Evolutionary conservation across 2,113 vertebrate genomes (phyloP).

Genomic region (Scomber scombrus): DNA sequence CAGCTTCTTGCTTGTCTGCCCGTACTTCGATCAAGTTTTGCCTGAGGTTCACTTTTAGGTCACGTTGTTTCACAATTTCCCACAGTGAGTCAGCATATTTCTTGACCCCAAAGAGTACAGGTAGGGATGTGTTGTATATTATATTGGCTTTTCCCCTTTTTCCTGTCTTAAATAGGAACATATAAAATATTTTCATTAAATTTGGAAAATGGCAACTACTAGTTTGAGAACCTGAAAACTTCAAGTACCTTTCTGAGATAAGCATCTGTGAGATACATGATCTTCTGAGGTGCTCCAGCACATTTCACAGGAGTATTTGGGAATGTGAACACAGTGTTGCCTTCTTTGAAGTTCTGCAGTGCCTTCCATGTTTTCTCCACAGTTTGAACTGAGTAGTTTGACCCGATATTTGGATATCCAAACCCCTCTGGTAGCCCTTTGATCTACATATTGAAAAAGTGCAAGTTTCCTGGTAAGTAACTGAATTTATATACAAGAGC

Average conservation of each 20-base stretch:
- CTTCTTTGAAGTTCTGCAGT: constrained; percentile 92
- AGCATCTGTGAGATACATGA: constrained; percentile 96
- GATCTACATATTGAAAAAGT: constrained; percentile 83
- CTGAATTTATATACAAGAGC: neutral
- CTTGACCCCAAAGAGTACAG: neutral
- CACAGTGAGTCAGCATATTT: neutral
- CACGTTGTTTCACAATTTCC: constrained; percentile 58
- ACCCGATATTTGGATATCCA: constrained; percentile 92
- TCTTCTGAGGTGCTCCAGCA: constrained; percentile 97
- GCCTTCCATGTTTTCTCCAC: constrained; percentile 97
- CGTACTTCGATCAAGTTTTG: constrained; percentile 93
- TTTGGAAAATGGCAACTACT: neutral
- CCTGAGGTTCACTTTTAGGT: constrained; percentile 90
- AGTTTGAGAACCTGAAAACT: neutral
- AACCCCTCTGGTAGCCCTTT: constrained; percentile 97
- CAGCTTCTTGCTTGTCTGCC: constrained; percentile 92
- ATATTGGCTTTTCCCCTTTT: constrained; percentile 92
- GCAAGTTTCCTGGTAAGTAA: neutral
- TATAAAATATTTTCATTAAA: constrained; percentile 2
- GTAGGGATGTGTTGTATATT: constrained; percentile 21
- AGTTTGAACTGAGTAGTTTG: constrained; percentile 92
- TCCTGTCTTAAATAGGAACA: constrained; percentile 83
- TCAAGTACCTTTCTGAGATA: constrained; percentile 91
- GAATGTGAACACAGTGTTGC: constrained; percentile 95
- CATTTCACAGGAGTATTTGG: constrained; percentile 97